Percentiles rank a stretch among this genome's conserved stretches.
phyloP scores from a whole-genome alignment of 2,797 vertebrate genomes.

The Mormyrops boulengeri region DNA sequence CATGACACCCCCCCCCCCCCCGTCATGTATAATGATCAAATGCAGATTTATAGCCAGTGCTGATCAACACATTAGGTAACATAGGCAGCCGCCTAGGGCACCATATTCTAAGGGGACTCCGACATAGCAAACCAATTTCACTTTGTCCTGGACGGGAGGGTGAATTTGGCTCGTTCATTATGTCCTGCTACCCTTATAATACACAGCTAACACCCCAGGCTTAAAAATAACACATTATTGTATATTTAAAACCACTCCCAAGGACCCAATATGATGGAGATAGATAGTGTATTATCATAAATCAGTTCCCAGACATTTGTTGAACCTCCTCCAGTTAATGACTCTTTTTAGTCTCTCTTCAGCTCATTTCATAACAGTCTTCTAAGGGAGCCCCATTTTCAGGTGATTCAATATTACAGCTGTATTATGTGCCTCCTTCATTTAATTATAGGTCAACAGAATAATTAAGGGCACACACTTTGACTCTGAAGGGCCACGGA shows the following conservation, averaged over 20 bases:
- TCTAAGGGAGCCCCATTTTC: neutral
- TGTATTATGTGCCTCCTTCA: neutral
- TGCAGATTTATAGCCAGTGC: neutral
- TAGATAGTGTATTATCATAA: neutral
- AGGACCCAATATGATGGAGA: neutral
- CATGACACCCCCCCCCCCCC: neutral
- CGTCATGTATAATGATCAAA: neutral
- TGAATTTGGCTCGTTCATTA: neutral
- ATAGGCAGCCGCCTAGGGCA: neutral
- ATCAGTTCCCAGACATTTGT: neutral
- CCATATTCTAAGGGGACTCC: neutral
- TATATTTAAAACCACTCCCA: neutral
- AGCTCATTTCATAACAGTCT: neutral
- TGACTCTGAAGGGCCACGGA: neutral
- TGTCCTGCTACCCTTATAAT: neutral
- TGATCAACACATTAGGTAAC: neutral
- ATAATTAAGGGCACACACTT: slow-evolving; percentile 11
- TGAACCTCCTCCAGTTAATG: neutral
- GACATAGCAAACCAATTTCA: neutral
- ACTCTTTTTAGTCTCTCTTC: neutral
- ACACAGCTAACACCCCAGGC: neutral
- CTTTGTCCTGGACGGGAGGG: neutral
- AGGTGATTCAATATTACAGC: slow-evolving; percentile 10
- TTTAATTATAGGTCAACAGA: neutral
- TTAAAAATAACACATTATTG: neutral